Percentiles rank a stretch among this genome's conserved stretches.
These are phyloP conservation scores for Enteromius afrohamiltoni DNA, from an alignment of 2,797 vertebrate genomes.

Conservation along the genomic window DNA sequence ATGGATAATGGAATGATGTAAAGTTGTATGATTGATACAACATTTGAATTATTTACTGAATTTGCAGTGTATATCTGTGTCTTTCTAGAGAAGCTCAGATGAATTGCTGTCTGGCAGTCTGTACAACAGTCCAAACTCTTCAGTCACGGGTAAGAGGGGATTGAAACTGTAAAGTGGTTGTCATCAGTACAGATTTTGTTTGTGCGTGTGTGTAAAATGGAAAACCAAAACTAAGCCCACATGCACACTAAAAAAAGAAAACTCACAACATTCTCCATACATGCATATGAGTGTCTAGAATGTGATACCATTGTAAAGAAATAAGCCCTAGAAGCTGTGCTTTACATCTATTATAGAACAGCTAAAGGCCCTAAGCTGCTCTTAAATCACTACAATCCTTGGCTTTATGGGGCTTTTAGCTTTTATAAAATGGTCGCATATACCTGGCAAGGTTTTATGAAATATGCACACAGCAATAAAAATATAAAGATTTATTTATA, in stretches of 20 bases:
- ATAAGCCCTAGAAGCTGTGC: background rate
- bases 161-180: background rate
- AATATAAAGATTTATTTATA: background rate
- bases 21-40: background rate
- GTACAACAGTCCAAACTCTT: constrained; percentile 92
- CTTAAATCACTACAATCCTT: background rate
- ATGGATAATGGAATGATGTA: background rate
- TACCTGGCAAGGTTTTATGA: background rate
- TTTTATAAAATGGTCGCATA: background rate
- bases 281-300: background rate
- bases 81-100: constrained; percentile 93
- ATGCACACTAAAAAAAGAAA: background rate
- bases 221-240: background rate
- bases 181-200: background rate
- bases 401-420: background rate
- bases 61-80: constrained; percentile 35
- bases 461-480: background rate
- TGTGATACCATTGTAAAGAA: background rate
- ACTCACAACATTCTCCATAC: too few species aligned
- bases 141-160: constrained; percentile 83
- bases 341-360: background rate
- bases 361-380: background rate
- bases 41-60: constrained; percentile 26
- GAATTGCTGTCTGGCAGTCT: constrained; percentile 94
- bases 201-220: background rate